These are phyloP conservation scores for Vesta saturnalis DNA, from an alignment of 2,888 invertebrate genomes.

Conservation along the genomic window DNA sequence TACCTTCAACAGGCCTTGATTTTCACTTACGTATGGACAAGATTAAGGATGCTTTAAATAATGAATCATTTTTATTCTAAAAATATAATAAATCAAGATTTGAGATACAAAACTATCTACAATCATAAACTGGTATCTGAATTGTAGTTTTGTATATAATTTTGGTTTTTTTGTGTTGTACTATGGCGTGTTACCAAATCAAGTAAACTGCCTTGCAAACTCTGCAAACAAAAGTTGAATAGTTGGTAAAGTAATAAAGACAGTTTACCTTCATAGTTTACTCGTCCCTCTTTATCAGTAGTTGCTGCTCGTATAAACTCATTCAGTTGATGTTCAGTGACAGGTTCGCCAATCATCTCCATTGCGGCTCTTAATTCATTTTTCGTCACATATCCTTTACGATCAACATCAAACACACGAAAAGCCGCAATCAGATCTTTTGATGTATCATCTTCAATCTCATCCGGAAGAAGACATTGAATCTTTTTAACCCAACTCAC, in stretches of 20 bases:
- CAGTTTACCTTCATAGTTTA: conserved; percentile 81
- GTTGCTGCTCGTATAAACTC: conserved; percentile 80
- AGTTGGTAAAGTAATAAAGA: background rate
- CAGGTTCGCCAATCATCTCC: conserved; percentile 83
- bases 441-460: conserved; percentile 71
- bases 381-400: conserved; percentile 88
- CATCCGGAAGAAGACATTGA: conserved; percentile 72
- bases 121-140: no score
- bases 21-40: no score
- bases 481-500: conserved; percentile 81
- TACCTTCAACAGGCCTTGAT: no score
- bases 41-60: no score
- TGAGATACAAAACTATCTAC: no score
- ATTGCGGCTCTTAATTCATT: conserved; percentile 82
- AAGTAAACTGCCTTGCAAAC: conserved; percentile 69
- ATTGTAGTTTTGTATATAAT: no score
- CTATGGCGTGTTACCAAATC: no score
- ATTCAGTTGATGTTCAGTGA: conserved; percentile 78
- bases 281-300: conserved; percentile 81
- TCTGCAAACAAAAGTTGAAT: conserved; percentile 61
- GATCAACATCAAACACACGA: conserved; percentile 89
- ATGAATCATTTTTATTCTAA: no score
- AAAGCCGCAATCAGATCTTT: conserved; percentile 89
- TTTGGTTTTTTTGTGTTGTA: no score
- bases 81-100: no score